A percentile compares a stretch with the other conserved stretches of the same genome.
Conservation (phyloP, 2,888 invertebrate species). For the Drosophila meridionalis region DNA sequence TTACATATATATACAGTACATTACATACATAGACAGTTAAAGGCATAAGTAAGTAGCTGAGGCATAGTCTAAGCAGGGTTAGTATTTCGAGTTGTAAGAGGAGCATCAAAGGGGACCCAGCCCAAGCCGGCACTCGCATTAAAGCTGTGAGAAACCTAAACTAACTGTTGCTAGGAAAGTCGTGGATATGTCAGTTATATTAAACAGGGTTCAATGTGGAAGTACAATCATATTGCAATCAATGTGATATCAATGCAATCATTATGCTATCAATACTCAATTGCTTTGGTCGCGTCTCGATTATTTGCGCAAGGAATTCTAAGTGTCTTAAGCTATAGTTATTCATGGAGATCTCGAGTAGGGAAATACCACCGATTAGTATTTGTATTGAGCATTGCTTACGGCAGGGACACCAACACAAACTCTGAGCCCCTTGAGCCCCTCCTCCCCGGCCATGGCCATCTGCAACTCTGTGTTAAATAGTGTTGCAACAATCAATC, state of each 20-base stretch:
- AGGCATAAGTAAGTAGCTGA: slow-evolving; percentile 25
- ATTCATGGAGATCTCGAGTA: slow-evolving; percentile 6
- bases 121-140: not conserved
- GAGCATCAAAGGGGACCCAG: slow-evolving; percentile 51
- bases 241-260: not conserved
- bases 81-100: slow-evolving; percentile 28
- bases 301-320: not conserved
- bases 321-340: slow-evolving; percentile 1
- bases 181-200: not conserved
- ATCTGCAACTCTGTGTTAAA: slow-evolving; percentile 40
- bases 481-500: slow-evolving; percentile 18
- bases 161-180: not conserved
- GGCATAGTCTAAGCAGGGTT: slow-evolving; percentile 40
- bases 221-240: not conserved
- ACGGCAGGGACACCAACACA: slow-evolving; percentile 5
- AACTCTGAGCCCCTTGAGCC: slow-evolving; percentile 46
- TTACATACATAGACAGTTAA: slow-evolving; percentile 41
- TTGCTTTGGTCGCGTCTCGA: not conserved
- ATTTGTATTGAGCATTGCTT: slow-evolving; percentile 3
- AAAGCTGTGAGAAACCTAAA: slow-evolving; percentile 2
- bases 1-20: slow-evolving; percentile 39
- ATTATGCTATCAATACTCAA: not conserved
- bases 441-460: slow-evolving; percentile 32
- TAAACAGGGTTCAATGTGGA: not conserved
- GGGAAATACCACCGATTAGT: slow-evolving; percentile 15